phyloP scores from a whole-genome alignment of 2,113 vertebrate genomes.

The Lepus europaeus region DNA sequence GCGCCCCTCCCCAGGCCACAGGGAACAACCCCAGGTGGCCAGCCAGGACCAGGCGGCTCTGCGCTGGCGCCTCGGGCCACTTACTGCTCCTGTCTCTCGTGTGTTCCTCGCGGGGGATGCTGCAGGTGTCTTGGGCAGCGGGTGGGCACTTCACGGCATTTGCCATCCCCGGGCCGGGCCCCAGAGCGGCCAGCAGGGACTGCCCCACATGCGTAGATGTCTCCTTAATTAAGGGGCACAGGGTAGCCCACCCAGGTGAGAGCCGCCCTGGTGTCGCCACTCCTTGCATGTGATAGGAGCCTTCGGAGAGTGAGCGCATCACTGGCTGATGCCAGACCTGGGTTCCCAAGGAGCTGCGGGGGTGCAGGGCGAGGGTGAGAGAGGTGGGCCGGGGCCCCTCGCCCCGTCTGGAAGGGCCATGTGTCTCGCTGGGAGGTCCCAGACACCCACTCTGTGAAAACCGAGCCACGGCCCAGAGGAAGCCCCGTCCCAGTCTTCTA shows the following conservation, averaged over 20 bases:
- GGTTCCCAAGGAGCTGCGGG: background rate
- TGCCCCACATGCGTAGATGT: background rate
- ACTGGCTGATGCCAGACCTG: no score
- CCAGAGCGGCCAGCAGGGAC: background rate
- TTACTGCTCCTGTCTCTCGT: no score
- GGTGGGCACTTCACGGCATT: fast-evolving
- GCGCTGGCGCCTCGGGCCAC: background rate
- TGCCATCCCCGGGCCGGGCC: background rate
- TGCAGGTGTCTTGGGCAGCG: background rate
- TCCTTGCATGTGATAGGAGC: background rate
- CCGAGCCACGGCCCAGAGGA: background rate
- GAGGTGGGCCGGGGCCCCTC: background rate
- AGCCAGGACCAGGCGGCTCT: background rate
- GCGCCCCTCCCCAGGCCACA: no score
- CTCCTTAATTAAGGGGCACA: no score
- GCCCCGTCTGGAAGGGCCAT: no score
- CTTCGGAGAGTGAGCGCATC: no score
- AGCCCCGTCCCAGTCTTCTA: no score
- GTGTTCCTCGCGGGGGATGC: background rate
- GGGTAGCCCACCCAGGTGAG: background rate
- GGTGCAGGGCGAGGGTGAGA: no score
- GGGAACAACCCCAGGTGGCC: background rate
- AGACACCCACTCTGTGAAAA: background rate
- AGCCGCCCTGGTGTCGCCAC: background rate
- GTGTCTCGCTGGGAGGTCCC: background rate